A percentile compares a stretch with the other conserved stretches of the same genome.
These are phyloP conservation scores for Argentina silus DNA, from an alignment of 2,797 vertebrate species.

Conservation along the genomic window DNA sequence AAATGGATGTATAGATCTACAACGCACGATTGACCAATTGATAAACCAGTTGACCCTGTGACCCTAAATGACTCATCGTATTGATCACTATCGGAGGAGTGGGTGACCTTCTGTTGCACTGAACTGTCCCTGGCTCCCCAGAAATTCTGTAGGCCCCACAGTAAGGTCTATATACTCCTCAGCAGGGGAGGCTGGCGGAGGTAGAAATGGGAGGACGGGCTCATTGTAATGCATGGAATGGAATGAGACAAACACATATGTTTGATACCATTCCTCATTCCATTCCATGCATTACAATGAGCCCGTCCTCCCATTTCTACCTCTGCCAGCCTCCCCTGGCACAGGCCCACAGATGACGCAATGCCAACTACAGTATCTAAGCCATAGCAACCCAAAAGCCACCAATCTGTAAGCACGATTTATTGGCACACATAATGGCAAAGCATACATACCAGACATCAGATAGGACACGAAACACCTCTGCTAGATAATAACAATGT, in stretches of 20 bases:
- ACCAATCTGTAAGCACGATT: conserved; percentile 89
- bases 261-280: too few relatives aligned
- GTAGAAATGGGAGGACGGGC: too few relatives aligned
- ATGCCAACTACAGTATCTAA: too few relatives aligned
- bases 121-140: not conserved
- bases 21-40: not conserved
- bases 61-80: not conserved
- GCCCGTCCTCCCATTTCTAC: too few relatives aligned
- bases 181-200: too few relatives aligned
- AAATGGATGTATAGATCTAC: not conserved
- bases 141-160: not conserved
- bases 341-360: too few relatives aligned
- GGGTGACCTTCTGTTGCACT: not conserved
- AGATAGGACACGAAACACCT: conserved; percentile 95
- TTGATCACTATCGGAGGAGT: not conserved
- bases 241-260: too few relatives aligned
- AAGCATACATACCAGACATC: conserved; percentile 99
- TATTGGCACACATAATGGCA: conserved; percentile 99
- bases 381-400: conserved; percentile 37
- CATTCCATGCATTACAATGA: too few relatives aligned
- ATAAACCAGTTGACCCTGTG: not conserved
- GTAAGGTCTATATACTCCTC: not conserved
- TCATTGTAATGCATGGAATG: too few relatives aligned
- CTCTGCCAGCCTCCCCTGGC: too few relatives aligned
- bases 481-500: conserved; percentile 87